A percentile compares a stretch with the other conserved stretches of the same genome.
These are phyloP conservation scores for Bombus huntii DNA, from an alignment of 1,140 invertebrate genomes.

Conservation along the genomic window DNA sequence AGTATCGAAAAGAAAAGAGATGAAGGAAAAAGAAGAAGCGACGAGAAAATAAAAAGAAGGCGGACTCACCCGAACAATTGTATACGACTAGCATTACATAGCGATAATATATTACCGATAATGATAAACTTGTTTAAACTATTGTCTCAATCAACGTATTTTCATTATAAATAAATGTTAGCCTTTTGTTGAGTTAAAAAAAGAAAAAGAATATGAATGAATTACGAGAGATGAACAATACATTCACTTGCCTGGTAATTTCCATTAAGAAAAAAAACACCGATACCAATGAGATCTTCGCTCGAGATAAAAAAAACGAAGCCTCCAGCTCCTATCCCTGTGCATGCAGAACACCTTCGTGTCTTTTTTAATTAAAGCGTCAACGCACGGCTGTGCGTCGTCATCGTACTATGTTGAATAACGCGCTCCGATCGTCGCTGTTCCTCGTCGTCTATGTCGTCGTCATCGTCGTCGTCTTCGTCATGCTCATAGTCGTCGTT, in stretches of 20 bases:
- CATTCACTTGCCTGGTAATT: slow-evolving; percentile 31
- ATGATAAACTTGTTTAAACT: slow-evolving; percentile 82
- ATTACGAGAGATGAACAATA: slow-evolving; percentile 7
- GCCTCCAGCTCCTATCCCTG: slow-evolving; percentile 32
- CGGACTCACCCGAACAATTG: slow-evolving; percentile 79
- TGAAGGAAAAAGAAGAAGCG: slow-evolving; percentile 37
- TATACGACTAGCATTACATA: slow-evolving; percentile 83
- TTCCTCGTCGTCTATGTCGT: not conserved
- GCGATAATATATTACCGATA: slow-evolving; percentile 83
- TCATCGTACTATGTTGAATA: slow-evolving; percentile 11
- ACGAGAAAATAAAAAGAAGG: slow-evolving; percentile 47
- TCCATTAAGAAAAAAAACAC: slow-evolving; percentile 35
- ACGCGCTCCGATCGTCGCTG: not conserved
- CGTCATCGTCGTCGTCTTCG: not conserved
- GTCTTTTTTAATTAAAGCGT: slow-evolving; percentile 51
- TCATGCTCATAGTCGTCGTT: not conserved
- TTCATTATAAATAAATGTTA: slow-evolving; percentile 84
- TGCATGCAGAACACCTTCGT: slow-evolving; percentile 55
- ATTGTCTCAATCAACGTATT: slow-evolving; percentile 84
- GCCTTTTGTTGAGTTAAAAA: slow-evolving; percentile 83
- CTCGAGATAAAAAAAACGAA: slow-evolving; percentile 11
- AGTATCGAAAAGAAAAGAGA: slow-evolving; percentile 9
- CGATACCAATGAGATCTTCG: slow-evolving; percentile 8
- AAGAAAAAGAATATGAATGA: slow-evolving; percentile 57
- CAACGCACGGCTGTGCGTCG: not conserved